Percentiles rank a stretch among this genome's conserved stretches.
Evolutionary conservation across 2,113 vertebrate species (phyloP).

Genomic region (Mus pahari): DNA sequence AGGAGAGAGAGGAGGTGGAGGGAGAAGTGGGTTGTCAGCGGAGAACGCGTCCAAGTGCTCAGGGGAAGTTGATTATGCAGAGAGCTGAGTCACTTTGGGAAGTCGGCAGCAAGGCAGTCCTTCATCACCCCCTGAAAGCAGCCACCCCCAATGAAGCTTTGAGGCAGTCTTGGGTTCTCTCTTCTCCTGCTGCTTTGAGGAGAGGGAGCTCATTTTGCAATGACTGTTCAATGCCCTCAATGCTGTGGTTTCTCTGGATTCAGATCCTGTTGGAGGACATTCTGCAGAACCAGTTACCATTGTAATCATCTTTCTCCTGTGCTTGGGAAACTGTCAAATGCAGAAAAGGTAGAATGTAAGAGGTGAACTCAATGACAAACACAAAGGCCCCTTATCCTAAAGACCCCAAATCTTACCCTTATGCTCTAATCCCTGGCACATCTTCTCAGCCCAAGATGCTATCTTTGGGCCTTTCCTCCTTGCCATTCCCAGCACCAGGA

Average conservation of each 20-base stretch:
- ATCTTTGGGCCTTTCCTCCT: neutral
- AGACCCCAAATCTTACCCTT: neutral
- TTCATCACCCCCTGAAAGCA: conserved; percentile 46
- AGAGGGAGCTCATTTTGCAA: conserved; percentile 18
- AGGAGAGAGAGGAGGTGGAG: conserved; percentile 11
- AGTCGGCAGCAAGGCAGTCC: conserved; percentile 41
- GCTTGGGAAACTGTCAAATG: neutral
- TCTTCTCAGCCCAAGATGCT: neutral
- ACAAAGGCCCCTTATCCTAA: neutral
- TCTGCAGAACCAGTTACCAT: neutral
- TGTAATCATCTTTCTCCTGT: neutral
- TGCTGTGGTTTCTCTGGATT: conserved; percentile 7
- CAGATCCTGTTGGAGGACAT: neutral
- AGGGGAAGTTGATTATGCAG: neutral
- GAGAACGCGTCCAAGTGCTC: conserved; percentile 8
- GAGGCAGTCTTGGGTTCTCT: conserved; percentile 45
- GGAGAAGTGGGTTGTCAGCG: conserved; percentile 34
- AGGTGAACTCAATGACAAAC: neutral
- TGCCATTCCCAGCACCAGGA: neutral
- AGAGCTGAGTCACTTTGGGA: conserved; percentile 64
- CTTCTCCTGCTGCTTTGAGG: neutral
- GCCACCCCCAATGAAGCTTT: neutral
- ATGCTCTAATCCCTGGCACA: neutral
- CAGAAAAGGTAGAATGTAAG: neutral
- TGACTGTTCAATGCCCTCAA: conserved; percentile 34